Base-by-base conservation (phyloP, 64 coral and sea anemone species). In the Pocillopora verrucosa region DNA sequence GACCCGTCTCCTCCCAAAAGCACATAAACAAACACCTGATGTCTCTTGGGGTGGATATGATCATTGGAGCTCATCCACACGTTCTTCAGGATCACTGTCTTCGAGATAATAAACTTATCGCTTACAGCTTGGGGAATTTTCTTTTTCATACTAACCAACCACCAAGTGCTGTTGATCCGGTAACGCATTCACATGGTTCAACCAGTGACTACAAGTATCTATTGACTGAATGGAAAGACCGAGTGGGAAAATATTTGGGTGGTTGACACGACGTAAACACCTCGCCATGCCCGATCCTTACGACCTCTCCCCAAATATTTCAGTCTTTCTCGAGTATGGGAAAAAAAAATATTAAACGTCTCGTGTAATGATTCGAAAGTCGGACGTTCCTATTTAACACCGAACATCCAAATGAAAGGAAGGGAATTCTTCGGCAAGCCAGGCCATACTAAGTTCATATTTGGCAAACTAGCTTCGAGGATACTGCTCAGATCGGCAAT, bases 51-150 rank as follows among this genome's bases (percentile, higher is more conserved):
- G 91, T 51, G n/a, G 84, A 92, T 2, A 37, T 87, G 13, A 73
- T 87, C 14, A 92, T 92, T 14, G 91, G 84, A 59, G 37, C 83
- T 13, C 91, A 92, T 41, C 83, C 91, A 4, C 91, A 92, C 60
- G 91, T 92, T 25, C 19, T 92, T 3, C 83, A 92, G 75, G 59
- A 34, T 16, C 86, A 89, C 37, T 22, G 0, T 41, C 37, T 84
- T 12, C 75, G 59, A 13, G 87, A 20, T 10, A 57, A 72, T 30
- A 76, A 35, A 1, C 15, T 93, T 4, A 72, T 84, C 13, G 59
- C 77, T 19, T 93, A 83, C 73, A 89, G 92, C 34, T 20, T 69
- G 4, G 92, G 92, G 17, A 93, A 93, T 64, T 84, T 89, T 5
- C n/a, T 93, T 16, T 93, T 93, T 89, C 58, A 34, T 11, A 87